Conservation (phyloP, 92 coral and sea anemone species). For the Paragorgia papillata region DNA sequence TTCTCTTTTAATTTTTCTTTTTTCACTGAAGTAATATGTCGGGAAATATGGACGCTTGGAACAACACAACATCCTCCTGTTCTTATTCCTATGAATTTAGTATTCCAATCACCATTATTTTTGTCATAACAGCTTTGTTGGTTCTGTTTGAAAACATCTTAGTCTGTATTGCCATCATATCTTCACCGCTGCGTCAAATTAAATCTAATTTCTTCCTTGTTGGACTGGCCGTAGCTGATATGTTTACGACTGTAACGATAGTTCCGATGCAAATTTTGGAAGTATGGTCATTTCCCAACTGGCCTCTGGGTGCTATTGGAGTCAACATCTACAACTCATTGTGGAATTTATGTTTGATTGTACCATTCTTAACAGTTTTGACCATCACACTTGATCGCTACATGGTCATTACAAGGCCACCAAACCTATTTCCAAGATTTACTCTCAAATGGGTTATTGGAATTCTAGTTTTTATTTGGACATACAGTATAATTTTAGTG, state of each 20-base stretch:
- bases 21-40: no score
- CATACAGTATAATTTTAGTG: conserved; percentile 38
- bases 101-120: conserved; percentile 18
- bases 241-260: conserved; percentile 45
- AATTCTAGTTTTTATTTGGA: conserved; percentile 12
- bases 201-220: conserved; percentile 32
- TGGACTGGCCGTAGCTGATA: conserved; percentile 55
- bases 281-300: conserved; percentile 50
- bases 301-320: conserved; percentile 61
- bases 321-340: conserved; percentile 37
- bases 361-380: conserved; percentile 49
- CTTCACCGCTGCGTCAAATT: conserved; percentile 19
- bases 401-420: conserved; percentile 42
- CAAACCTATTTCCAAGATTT: neutral
- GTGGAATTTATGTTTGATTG: conserved; percentile 48
- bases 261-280: conserved; percentile 52
- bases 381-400: conserved; percentile 62
- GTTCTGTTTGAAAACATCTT: conserved; percentile 35
- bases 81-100: conserved; percentile 9
- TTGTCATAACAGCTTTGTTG: conserved; percentile 11
- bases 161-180: conserved; percentile 11
- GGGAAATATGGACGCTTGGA: no score
- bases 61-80: no score
- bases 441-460: conserved; percentile 11
- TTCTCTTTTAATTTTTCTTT: no score